phyloP scores from a whole-genome alignment of 2,113 vertebrate species.

The Centropus unirufus region DNA sequence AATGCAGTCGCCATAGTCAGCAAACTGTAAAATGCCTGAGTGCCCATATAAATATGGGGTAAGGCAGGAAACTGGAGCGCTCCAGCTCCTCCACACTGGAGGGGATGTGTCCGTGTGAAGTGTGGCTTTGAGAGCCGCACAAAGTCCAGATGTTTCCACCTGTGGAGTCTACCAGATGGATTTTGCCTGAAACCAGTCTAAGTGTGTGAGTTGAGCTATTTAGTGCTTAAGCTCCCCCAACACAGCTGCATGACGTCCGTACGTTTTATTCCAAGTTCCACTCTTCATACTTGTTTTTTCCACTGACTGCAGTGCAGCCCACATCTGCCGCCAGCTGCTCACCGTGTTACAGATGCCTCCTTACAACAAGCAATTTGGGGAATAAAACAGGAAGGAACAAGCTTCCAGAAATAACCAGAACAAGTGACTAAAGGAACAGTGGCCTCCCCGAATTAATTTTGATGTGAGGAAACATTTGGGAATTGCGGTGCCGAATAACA shows the following conservation, averaged over 20 bases:
- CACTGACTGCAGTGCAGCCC: neutral
- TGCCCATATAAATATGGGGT: accelerated
- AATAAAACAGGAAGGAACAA: neutral
- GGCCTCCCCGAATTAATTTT: neutral
- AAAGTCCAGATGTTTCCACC: neutral
- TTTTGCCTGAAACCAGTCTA: neutral
- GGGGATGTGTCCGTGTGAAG: neutral
- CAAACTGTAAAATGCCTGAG: neutral
- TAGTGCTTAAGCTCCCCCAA: neutral
- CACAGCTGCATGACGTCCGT: neutral
- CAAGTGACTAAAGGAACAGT: neutral
- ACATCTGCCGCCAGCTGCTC: neutral
- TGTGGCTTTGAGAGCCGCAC: neutral
- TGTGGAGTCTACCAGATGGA: neutral
- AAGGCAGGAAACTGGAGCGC: neutral
- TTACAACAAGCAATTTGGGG: neutral
- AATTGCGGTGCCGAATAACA: neutral
- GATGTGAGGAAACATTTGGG: neutral
- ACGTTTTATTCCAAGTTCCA: neutral
- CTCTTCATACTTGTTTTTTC: neutral
- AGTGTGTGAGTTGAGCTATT: neutral
- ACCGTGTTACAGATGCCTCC: neutral
- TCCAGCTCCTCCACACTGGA: accelerated
- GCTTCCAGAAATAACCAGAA: neutral
- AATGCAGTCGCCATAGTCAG: neutral